Evolutionary conservation across 2,797 vertebrate species (phyloP).

Genomic region (Dermochelys coriacea): DNA sequence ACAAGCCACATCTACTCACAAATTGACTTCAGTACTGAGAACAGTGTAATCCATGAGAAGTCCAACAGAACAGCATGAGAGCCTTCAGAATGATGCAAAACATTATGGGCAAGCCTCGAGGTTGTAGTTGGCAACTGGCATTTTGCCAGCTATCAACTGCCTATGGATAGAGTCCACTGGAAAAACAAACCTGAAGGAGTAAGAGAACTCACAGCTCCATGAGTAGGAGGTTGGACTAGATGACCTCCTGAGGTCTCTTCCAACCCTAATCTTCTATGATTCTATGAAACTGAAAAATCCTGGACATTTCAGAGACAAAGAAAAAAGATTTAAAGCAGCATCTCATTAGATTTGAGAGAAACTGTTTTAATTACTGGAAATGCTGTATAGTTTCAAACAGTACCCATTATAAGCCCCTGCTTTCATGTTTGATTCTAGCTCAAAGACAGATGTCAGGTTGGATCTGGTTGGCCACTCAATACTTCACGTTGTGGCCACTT

Average conservation of each 20-base stretch:
- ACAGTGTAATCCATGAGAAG: background rate
- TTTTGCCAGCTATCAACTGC: constrained; percentile 55
- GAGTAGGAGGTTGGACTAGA: background rate
- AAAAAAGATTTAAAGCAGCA: background rate
- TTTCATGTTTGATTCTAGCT: background rate
- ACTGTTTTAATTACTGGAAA: background rate
- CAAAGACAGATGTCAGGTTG: too few species aligned
- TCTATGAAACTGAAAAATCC: background rate
- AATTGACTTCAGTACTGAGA: background rate
- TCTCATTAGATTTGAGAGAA: accelerated
- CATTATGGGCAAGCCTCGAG: background rate
- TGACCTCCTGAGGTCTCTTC: background rate
- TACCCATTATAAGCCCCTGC: background rate
- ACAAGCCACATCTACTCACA: background rate
- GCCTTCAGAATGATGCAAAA: constrained; percentile 3
- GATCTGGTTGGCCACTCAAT: background rate
- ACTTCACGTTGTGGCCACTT: background rate
- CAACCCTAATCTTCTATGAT: background rate
- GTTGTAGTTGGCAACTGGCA: background rate
- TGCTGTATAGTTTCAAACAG: background rate
- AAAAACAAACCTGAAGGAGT: background rate
- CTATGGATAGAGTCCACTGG: background rate
- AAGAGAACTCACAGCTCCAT: background rate
- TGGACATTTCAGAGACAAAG: background rate
- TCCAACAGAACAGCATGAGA: background rate